Evolutionary conservation across 2,888 invertebrate species (phyloP), one percentile per base, ranked within the genome.

Genomic region (Andrena minutula): DNA sequence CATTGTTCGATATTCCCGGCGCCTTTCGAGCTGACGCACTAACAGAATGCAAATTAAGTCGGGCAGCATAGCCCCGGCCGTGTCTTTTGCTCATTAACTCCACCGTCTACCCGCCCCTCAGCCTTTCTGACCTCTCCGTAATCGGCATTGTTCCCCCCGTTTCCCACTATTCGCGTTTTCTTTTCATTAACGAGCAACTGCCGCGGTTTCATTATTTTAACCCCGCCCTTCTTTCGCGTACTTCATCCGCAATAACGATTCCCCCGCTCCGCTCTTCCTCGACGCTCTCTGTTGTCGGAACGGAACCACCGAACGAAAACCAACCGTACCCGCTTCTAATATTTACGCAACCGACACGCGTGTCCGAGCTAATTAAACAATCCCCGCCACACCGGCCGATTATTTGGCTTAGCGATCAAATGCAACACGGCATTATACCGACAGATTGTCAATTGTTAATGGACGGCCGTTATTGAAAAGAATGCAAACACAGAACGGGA

Each of bases 11-110:
- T 56, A 26, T 56, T 23, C 20, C 1, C 23, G 56, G 20, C 23
- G 23, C 2, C 4, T 56, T 8, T 56, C 23, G 53, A 53, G 20
- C 53, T 23, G 53, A 53, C 53, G 53, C 53, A 49, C 60, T 20
- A 61, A 71, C 28, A 63, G 58, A 28, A 23, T 5, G 64, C 58
- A 64, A 74, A 41, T 73, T 76, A 51, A 71, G 58, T 84, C 64
- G 35, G 79, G 75, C 66, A 53, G 72, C 64, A 49, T 70, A 49
- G 47, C 56, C 49, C 12, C 12, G 28, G 64, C 35, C 84, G 68
- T 78, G 87, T 88, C 89, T 84, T 88, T 91, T 91, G 89, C 91
- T 91, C 90, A 90, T 91, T 91, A 92, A 89, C 86, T 85, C 69
- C 70, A 76, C 64, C 30, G 51, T 66, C 60, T 56, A 58, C 60